A percentile compares a stretch with the other conserved stretches of the same genome.
Evolutionary conservation across 2,113 vertebrate genomes (phyloP).

Genomic region (Lasiurus cinereus): DNA sequence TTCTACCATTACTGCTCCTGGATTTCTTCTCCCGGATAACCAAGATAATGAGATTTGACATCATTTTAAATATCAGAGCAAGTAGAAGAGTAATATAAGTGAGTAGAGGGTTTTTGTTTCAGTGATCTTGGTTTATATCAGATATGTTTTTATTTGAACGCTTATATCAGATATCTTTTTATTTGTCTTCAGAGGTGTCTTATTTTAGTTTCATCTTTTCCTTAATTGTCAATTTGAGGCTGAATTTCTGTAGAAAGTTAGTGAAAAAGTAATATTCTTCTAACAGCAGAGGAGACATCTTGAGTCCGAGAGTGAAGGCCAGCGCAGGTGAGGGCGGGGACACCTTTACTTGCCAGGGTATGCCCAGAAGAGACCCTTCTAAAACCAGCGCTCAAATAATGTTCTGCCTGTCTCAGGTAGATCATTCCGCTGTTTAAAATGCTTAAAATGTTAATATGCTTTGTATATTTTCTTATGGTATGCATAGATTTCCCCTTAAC

Average conservation of each 20-base stretch:
- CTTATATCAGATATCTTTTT: conserved; percentile 39
- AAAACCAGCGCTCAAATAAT: neutral
- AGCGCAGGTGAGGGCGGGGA: neutral
- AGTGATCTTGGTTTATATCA: conserved; percentile 41
- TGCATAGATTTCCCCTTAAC: neutral
- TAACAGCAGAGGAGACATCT: neutral
- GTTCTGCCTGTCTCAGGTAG: neutral
- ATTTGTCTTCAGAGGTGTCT: conserved; percentile 17
- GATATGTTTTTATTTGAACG: conserved; percentile 37
- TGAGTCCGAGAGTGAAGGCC: neutral
- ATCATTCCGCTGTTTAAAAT: neutral
- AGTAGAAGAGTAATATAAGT: conserved; percentile 54
- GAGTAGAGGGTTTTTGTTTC: conserved; percentile 48
- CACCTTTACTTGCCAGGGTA: neutral
- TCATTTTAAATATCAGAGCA: conserved; percentile 66
- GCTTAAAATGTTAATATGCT: neutral
- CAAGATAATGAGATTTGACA: conserved; percentile 78
- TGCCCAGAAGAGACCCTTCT: neutral
- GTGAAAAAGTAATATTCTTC: neutral
- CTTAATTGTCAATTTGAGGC: conserved; percentile 25
- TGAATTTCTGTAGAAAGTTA: conserved; percentile 46
- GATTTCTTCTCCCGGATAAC: conserved; percentile 62
- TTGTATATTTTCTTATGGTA: neutral
- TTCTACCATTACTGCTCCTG: conserved; percentile 69
- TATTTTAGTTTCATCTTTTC: neutral